phyloP scores from a whole-genome alignment of 2,797 vertebrate species.

The Schizothorax lantsangensis region DNA sequence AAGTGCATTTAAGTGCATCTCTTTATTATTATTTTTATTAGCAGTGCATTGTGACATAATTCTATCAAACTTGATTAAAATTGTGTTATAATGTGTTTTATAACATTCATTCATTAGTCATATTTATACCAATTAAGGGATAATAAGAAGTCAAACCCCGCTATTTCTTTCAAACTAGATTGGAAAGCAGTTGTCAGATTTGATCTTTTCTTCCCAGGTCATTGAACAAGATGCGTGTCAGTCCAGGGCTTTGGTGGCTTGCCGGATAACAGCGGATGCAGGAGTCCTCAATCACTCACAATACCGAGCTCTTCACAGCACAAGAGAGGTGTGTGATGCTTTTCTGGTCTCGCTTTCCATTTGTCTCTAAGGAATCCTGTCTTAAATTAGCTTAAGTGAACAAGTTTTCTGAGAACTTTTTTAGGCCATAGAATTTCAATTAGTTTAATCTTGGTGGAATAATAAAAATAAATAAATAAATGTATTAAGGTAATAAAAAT shows the following conservation, averaged over 20 bases:
- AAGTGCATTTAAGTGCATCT: background rate
- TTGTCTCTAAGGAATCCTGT: background rate
- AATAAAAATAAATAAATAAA: background rate
- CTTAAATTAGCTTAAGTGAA: background rate
- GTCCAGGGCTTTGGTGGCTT: constrained; percentile 60
- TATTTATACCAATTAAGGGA: background rate
- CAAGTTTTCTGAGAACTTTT: background rate
- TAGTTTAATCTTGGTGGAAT: background rate
- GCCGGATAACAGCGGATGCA: constrained; percentile 49
- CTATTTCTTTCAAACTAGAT: background rate
- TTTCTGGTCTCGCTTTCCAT: background rate
- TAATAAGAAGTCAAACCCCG: background rate
- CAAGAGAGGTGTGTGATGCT: constrained; percentile 77
- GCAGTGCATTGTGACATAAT: background rate
- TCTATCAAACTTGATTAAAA: background rate
- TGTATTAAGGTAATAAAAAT: background rate
- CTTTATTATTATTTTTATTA: background rate
- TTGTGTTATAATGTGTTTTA: background rate
- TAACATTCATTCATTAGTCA: background rate
- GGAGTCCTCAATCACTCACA: constrained; percentile 53
- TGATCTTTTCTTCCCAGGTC: constrained; percentile 59
- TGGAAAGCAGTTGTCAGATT: background rate
- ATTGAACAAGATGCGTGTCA: constrained; percentile 62
- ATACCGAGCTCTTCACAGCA: constrained; percentile 76
- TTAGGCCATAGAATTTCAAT: background rate